Evolutionary conservation across 2,888 invertebrate species (phyloP), one percentile per base, ranked within the genome.

Genomic region (Tyria jacobaeae): DNA sequence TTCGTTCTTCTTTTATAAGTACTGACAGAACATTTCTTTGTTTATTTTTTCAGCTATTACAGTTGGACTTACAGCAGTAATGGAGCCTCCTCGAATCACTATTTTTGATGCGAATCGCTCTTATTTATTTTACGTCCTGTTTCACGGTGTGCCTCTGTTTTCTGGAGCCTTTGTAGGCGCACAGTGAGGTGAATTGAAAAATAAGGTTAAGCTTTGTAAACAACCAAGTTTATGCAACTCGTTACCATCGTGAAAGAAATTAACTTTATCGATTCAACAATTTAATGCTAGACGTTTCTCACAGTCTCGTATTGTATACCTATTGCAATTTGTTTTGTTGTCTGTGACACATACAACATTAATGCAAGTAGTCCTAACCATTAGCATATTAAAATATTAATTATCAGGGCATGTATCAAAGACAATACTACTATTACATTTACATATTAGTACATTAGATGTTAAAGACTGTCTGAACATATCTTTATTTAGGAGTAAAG

Each of bases 31-130:
- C 14, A 31, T 17, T 14, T 35, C 31, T 5, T n/a, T n/a, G 21
- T 52, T 54, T 25, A 14, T 21, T 44, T 59, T n/a, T 60, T 55
- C 55, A 60, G 60, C 50, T 1, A 17, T 60, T 24, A 21, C n/a
- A 31, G 12, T 56, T 35, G 41, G 44, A 5, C 7, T 25, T 37
- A 31, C 62, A 9, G 24, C 72, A 21, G 35, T 63, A 31, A 53
- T 52, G 25, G 39, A 37, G 14, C 57, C 52, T 21, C 60, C 64
- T 39, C 62, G 55, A 39, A 56, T 49, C 3, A 60, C 64, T 59
- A 2, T 62, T 3, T 78, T 78, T 54, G 55, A 65, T 12, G 76
- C 74, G 37, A 60, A 73, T 58, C 63, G 52, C 10, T 63, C 71
- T 2, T 73, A 58, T 49, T 17, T 71, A 44, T 75, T 62, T 41